Evolutionary conservation across 2,113 vertebrate genomes (phyloP).

Genomic region (Thermophis baileyi): DNA sequence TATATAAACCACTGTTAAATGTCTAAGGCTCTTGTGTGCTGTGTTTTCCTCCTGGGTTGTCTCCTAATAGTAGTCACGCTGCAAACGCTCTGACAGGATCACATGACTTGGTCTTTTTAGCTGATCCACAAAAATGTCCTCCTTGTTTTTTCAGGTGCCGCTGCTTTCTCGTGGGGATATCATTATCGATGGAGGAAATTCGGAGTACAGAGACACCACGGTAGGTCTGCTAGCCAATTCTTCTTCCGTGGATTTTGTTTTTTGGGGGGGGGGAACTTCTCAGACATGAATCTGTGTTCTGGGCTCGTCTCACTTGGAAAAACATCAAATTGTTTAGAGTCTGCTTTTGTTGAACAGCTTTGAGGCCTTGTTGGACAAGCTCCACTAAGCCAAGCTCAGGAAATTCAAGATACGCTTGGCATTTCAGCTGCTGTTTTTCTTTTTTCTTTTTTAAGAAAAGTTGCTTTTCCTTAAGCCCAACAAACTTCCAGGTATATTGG

Average conservation of each 20-base stretch:
- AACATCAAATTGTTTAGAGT: neutral
- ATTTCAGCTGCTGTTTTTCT: neutral
- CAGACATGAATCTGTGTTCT: neutral
- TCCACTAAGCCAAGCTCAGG: neutral
- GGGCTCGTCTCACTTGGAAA: neutral
- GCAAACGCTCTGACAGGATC: too few species aligned
- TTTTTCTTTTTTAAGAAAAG: neutral
- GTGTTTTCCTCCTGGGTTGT: too few species aligned
- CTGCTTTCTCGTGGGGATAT: constrained; percentile 88
- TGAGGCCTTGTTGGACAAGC: neutral
- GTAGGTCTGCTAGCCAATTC: constrained; percentile 65
- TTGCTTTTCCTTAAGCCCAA: neutral
- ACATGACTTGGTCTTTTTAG: too few species aligned
- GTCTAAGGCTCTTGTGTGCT: too few species aligned
- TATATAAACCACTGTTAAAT: too few species aligned
- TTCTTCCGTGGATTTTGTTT: neutral
- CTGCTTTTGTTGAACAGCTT: neutral
- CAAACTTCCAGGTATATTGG: neutral
- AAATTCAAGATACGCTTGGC: neutral
- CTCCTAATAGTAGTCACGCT: too few species aligned
- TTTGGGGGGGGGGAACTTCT: neutral
- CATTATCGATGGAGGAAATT: constrained; percentile 96
- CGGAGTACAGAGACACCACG: constrained; percentile 92
- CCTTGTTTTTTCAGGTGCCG: constrained; percentile 61
- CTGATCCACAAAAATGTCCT: too few species aligned